phyloP scores from a whole-genome alignment of 92 coral and sea anemone species.

The Epizoanthus fatuus region DNA sequence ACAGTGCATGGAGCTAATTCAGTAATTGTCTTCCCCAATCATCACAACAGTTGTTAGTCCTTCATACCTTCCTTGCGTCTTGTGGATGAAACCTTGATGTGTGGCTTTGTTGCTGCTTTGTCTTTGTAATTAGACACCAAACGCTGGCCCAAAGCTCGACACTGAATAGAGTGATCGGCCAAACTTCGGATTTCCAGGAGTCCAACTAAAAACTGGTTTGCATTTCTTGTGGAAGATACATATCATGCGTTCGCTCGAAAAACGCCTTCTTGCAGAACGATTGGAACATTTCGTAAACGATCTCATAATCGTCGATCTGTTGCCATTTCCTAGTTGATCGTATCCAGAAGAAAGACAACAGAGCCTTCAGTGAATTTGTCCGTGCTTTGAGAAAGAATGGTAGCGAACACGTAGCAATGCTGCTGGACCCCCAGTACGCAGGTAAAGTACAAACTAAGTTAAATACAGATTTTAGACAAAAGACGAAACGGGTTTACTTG shows the following conservation, averaged over 20 bases:
- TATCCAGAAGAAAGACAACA: conserved; percentile 53
- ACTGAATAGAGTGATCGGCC: not conserved
- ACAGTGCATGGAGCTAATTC: no score
- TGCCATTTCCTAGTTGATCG: conserved; percentile 75
- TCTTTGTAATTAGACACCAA: no score
- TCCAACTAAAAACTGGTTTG: not conserved
- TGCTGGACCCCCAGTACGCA: conserved; percentile 72
- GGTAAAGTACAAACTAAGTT: not conserved
- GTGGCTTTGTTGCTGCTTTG: no score
- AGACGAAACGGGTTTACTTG: not conserved
- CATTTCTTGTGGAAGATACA: not conserved
- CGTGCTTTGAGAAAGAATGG: conserved; percentile 83
- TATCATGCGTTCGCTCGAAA: conserved; percentile 63
- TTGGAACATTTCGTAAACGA: conserved; percentile 71
- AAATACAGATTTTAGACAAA: no score
- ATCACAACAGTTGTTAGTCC: no score
- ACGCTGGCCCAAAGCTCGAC: no score
- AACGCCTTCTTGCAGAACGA: conserved; percentile 52
- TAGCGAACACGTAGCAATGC: conserved; percentile 74
- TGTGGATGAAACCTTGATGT: no score
- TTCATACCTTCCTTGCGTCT: no score
- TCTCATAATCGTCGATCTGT: conserved; percentile 59
- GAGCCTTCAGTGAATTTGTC: conserved; percentile 72
- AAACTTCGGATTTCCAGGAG: not conserved
- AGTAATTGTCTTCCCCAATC: no score